Base-by-base conservation (phyloP, 2,888 invertebrate species). In the Cataglyphis livida region DNA sequence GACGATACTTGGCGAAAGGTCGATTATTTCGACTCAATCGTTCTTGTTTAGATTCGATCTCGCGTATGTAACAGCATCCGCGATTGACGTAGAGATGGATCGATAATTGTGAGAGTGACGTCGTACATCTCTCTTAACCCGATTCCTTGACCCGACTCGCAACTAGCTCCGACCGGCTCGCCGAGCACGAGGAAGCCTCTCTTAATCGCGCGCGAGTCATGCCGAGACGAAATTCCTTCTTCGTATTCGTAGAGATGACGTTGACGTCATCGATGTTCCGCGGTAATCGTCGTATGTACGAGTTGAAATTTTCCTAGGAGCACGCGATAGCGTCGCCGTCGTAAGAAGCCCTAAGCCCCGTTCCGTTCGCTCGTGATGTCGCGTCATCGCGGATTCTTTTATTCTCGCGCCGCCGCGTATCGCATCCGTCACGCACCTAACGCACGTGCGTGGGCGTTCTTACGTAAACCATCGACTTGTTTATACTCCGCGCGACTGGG, bases 201-300 rank as follows among this genome's bases (percentile, higher is more conserved):
- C 32, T 51, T 76, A 74, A 85, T 86, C 79, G 57, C 41, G 7
- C 28, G 54, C 38, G 51, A 51, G 75, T 83, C 75, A 68, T 57
- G 25, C 21, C 25, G 44, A 35, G 38, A 32, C 28, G 85, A 89
- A 89, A 87, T 79, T 84, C 41, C 71, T 78, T 71, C 32, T 78
- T 71, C n/a, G 32, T 64, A 54, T 74, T 61, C 61, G 65, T 68
- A 35, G 18, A 51, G 25, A 79, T 44, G 35, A 65, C 32, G 32
- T 32, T 89, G 74, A 85, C 82, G 83, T 86, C 83, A 86, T 83
- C 70, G 64, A 41, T 38, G 74, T 61, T 76, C 48, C 32, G 73
- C 51, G 73, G 84, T 82, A 73, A 74, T 62, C 21, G 44, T 10
- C 71, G n/a, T 59, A 48, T 4, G 4, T 48, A n/a, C 15, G 32